Base-by-base conservation (phyloP, 1,140 invertebrate species). In the Ptiloglossa arizonensis region DNA sequence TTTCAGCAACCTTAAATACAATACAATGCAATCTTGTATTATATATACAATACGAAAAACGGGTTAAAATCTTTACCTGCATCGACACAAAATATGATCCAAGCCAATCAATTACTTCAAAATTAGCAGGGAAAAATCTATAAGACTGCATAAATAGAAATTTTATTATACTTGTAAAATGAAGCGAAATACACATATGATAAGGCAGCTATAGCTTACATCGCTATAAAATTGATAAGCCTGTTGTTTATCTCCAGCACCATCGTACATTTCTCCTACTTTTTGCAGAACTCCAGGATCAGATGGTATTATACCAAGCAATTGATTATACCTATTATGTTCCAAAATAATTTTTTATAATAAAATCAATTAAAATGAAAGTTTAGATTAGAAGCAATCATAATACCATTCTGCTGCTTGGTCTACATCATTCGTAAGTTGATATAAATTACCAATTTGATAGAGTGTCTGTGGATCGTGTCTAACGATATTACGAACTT, bases 141-240 rank as follows among this genome's bases (percentile, higher is more conserved):
- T 96, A 97, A 6, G 97, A 96, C 95, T 97, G 83, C 79, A 92
- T 88, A 38, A 80, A 52, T 32, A 52, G 8, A 46, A 27, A 35
- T n/a, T 64, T 78, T 17, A 69, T 38, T 50, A 59, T 48, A 62
- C 54, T 11, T 22, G 5, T 52, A 60, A 60, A 11, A 32, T 8
- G 13, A 54, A 35, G 52, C 44, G 27, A 75, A 50, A 54, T 11
- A 63, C 64, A 19, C 5, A 46, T 64, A 73, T 54, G 38, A 38
- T 19, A 19, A 44, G 56, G 38, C 1, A 48, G n/a, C n/a, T n/a
- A n/a, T n/a, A n/a, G 90, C 93, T 93, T 93, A 97, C 97, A 91
- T 99, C 97, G 91, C 95, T 96, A 86, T 98, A 96, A 93, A 97
- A 98, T 86, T 98, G 97, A 92, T 97, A 98, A 1, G 98, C 97